Conservation (phyloP, 2,113 vertebrate species). For the Pangasianodon gigas region DNA sequence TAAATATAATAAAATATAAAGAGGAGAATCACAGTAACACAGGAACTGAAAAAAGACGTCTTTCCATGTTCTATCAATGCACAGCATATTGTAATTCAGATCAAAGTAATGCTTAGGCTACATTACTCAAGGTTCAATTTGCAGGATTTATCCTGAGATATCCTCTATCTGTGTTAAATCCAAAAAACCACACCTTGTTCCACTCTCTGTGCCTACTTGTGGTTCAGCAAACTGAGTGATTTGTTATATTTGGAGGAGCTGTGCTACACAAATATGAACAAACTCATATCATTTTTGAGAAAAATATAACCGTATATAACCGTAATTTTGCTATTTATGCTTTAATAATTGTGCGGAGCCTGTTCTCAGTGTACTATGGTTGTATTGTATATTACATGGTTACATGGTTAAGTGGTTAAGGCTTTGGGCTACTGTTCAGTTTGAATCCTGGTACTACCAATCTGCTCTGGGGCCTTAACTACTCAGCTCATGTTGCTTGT, state of each 20-base stretch:
- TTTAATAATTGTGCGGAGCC: neutral
- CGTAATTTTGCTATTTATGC: too few relatives aligned
- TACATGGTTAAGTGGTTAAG: neutral
- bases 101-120: neutral
- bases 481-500: too few relatives aligned
- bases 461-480: neutral
- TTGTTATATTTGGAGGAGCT: neutral
- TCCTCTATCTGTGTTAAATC: neutral
- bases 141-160: neutral
- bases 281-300: neutral
- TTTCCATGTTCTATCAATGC: neutral
- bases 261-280: neutral
- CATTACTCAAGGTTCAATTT: neutral
- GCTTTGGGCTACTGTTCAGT: neutral
- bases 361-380: neutral
- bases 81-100: neutral
- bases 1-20: neutral
- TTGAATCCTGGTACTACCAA: neutral
- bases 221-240: neutral
- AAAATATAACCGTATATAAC: neutral
- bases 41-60: neutral
- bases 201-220: neutral
- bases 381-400: neutral
- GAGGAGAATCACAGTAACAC: neutral
- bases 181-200: neutral